Evolutionary conservation across 2,797 vertebrate genomes (phyloP), one percentile per base, ranked within the genome.

Genomic region (Oceanodroma leucorhoa): DNA sequence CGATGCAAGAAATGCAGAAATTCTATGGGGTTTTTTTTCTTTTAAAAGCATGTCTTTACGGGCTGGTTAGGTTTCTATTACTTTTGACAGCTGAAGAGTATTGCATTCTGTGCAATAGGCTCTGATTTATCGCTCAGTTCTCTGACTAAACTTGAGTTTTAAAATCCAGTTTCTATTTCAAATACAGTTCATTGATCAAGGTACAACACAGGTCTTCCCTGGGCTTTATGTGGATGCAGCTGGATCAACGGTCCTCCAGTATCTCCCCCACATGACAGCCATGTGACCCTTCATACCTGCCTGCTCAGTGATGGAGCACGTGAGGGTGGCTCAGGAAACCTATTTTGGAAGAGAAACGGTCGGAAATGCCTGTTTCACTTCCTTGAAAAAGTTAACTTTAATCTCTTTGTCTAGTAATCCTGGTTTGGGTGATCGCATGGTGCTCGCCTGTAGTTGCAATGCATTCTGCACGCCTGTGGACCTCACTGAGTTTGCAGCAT

Each of bases 191-290:
- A 3, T 19, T 18, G 36, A 36, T 22, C 36, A 27, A 7, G 15
- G 14, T 14, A 36, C 0, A 0, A 15, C 11, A 15, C 9, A 5
- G 36, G 34, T 24, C 36, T 36, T 62, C 43, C 66, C 50, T 26
- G 41, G 57, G 34, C 30, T 61, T 21, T 21, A 5, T 5, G 24
- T 17, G 48, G 23, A 10, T n/a, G n/a, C 55, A 67, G 46, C 23
- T 40, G 55, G 24, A 38, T 10, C 30, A 9, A 2, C 2, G 29
- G 13, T 30, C 34, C 24, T n/a, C 24, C 41, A 4, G 24, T 4
- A 34, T 18, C 22, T 22, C 16, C 32, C 10, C 24, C 16, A 4
- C 12, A 3, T 2, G 24, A 12, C 12, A 22, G 22, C 53, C 43
- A 11, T 3, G 19, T 3, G 11, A 11, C 19, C 5, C 43, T 23